Evolutionary conservation across 2,113 vertebrate species (phyloP).

Genomic region (Poecile atricapillus): DNA sequence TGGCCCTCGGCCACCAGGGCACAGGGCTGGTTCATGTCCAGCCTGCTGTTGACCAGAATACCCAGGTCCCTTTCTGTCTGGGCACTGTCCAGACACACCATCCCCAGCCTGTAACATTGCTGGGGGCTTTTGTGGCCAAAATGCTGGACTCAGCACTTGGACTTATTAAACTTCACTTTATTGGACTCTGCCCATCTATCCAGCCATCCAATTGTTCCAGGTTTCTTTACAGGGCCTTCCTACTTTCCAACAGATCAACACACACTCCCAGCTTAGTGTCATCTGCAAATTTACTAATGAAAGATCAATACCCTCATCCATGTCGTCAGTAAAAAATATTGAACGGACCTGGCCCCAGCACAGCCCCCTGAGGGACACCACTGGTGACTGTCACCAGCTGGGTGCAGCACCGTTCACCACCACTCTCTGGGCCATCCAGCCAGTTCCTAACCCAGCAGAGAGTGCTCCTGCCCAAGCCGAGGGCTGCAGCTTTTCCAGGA

Average conservation of each 20-base stretch:
- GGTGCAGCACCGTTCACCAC: background rate
- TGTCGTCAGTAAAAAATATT: background rate
- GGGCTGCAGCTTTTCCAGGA: background rate
- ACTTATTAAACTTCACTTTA: background rate
- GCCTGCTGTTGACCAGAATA: no score
- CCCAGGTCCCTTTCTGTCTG: background rate
- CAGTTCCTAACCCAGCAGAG: background rate
- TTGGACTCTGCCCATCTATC: background rate
- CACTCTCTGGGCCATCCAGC: background rate
- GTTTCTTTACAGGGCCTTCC: background rate
- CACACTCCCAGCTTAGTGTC: background rate
- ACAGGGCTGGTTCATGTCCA: background rate
- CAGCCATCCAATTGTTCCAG: background rate
- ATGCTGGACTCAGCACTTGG: background rate
- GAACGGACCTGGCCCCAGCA: background rate
- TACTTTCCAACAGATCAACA: background rate
- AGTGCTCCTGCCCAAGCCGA: background rate
- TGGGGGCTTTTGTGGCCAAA: background rate
- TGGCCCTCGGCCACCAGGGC: background rate
- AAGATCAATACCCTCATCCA: background rate
- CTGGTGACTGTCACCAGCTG: background rate
- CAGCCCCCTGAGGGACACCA: background rate
- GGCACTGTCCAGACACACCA: background rate
- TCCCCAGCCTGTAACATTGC: background rate
- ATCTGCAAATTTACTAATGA: background rate